Conservation (phyloP, 2,888 invertebrate genomes). For the Anagyrus pseudococci region DNA sequence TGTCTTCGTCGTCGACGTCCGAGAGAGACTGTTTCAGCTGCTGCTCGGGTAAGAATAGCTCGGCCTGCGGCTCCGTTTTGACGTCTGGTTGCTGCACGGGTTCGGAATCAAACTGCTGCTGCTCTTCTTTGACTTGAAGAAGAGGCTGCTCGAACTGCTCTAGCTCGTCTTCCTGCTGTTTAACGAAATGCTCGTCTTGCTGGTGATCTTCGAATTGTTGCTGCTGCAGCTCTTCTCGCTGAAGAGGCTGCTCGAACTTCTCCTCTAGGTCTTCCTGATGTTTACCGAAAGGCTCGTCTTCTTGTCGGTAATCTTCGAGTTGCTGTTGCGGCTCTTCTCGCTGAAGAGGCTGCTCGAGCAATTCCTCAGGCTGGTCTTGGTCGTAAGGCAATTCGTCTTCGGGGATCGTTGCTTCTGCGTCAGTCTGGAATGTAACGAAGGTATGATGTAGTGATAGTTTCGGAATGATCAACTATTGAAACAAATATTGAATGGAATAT, state of each 20-base stretch:
- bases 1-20: slow-evolving; percentile 59
- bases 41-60: background rate
- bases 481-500: background rate
- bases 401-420: slow-evolving; percentile 29
- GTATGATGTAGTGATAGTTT: background rate
- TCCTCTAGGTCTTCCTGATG: background rate
- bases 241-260: background rate
- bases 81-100: slow-evolving; percentile 22
- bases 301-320: background rate
- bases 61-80: background rate
- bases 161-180: slow-evolving; percentile 3
- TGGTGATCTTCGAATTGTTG: too few relatives aligned
- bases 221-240: background rate
- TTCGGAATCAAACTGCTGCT: slow-evolving; percentile 35
- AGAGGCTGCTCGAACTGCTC: too few relatives aligned
- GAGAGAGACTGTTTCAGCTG: background rate
- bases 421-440: slow-evolving; percentile 20
- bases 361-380: slow-evolving; percentile 22
- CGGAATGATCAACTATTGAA: background rate
- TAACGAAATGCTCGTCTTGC: background rate
- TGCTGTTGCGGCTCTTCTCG: slow-evolving; percentile 7
- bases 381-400: slow-evolving; percentile 33
- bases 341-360: background rate
- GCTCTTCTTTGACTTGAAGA: too few relatives aligned
- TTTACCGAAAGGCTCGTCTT: background rate